Base-by-base conservation (phyloP, 2,113 vertebrate species). In the Lophotis ruficrista region DNA sequence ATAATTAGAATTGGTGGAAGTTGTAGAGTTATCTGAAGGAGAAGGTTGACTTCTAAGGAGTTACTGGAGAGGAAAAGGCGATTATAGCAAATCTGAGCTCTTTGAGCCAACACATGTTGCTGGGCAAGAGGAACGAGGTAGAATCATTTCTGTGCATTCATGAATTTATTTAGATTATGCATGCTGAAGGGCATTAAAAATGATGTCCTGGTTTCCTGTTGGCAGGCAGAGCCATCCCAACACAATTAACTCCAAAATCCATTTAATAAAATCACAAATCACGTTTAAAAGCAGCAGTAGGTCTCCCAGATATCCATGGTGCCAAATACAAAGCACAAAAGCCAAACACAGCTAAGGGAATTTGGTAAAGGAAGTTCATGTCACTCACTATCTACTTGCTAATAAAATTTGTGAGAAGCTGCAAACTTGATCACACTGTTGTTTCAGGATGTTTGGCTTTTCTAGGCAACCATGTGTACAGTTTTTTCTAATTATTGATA, bases 161-260 rank as follows among this genome's bases (percentile, higher is more conserved):
- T 82, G 77, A 95, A 97, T 96, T 86, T 79, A 90, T 96, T 97
- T 94, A 93, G 82, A 93, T 94, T 92, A 93, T 45, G 41, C 0
- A 0, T 38, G 75, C 61, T 95, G 86, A 96, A 96, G 54, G 83
- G 53, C 61, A 88, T 57, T 93, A 65, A 88, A 96, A 92, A 91
- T 13, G 53, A 54, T 88, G 85, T 83, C 75, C 90, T 43, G 22
- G 50, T 91, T 95, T 97, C 79, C 69, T 94, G 78, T 58, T 94
- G 84, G 93, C 91, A 96, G 65, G 70, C 87, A 91, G 69, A 89
- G 87, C 77, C 65, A 87, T 94, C 83, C 47, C 88, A 96, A 95
- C 57, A 92, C 70, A 97, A 97, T 97, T 96, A 97, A 89, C 72
- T 94, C 71, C 53, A 30, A 95, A 95, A 95, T 94, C 80, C 88